Percentiles rank a stretch among this genome's conserved stretches.
Evolutionary conservation across 2,888 invertebrate genomes (phyloP).

Genomic region (Orthosia gothica): DNA sequence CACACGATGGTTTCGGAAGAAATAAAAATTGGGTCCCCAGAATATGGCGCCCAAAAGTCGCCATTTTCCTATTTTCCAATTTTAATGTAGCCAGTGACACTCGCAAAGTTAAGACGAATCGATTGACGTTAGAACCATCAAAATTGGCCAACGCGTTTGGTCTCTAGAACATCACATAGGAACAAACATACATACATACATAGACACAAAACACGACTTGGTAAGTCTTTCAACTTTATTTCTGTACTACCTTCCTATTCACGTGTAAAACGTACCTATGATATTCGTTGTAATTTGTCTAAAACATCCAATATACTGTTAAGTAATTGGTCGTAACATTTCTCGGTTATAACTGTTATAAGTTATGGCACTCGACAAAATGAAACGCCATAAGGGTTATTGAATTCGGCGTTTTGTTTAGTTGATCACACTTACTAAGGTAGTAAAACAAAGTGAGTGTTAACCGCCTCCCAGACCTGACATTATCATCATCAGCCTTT

Average conservation of each 20-base stretch:
- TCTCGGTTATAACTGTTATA: slow-evolving; percentile 38
- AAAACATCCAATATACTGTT: slow-evolving; percentile 55
- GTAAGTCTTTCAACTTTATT: slow-evolving; percentile 35
- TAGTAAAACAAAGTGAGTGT: neutral
- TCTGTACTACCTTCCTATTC: slow-evolving; percentile 21
- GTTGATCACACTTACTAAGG: slow-evolving; percentile 1
- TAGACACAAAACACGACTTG: slow-evolving; percentile 1
- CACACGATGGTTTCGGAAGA: too few species aligned
- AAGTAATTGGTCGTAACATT: slow-evolving; percentile 65
- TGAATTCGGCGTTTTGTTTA: slow-evolving; percentile 56
- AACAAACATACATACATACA: too few species aligned
- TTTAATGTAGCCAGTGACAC: too few species aligned
- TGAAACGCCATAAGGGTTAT: slow-evolving; percentile 61
- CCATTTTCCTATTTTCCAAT: too few species aligned
- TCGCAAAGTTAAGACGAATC: too few species aligned
- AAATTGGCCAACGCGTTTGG: too few species aligned
- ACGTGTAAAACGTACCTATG: slow-evolving; percentile 19
- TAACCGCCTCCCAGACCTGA: neutral
- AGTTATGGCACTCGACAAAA: slow-evolving; percentile 57
- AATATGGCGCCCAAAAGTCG: too few species aligned
- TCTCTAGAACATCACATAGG: too few species aligned
- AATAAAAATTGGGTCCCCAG: too few species aligned
- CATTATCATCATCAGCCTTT: too few species aligned
- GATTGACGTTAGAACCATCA: too few species aligned
- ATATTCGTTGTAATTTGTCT: slow-evolving; percentile 59